These are phyloP conservation scores for Andrena dorsata DNA, from an alignment of 2,888 invertebrate genomes.

Conservation along the genomic window DNA sequence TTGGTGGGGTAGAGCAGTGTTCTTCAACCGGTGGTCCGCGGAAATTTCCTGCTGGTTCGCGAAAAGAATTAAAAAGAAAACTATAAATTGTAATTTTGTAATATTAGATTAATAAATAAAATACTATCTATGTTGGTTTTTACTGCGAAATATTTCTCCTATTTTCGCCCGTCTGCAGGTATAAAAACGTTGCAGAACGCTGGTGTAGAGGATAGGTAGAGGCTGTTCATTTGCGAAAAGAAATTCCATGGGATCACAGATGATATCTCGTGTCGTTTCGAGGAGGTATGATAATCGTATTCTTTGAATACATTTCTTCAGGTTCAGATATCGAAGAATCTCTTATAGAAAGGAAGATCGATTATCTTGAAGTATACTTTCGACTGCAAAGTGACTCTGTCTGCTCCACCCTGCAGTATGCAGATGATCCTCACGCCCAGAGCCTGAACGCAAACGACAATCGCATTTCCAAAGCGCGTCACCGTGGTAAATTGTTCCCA, in stretches of 20 bases:
- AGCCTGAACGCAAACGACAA: slow-evolving; percentile 29
- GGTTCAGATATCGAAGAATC: background rate
- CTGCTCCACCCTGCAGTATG: slow-evolving; percentile 48
- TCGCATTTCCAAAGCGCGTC: slow-evolving; percentile 24
- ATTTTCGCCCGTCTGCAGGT: no score
- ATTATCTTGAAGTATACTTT: slow-evolving; percentile 6
- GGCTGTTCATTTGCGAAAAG: no score
- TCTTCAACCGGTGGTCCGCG: no score
- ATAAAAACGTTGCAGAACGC: no score
- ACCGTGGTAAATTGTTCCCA: slow-evolving; percentile 11
- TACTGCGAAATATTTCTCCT: no score
- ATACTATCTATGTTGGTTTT: no score
- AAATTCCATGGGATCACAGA: slow-evolving; percentile 25
- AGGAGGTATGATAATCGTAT: background rate
- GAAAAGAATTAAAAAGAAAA: no score
- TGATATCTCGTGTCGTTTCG: slow-evolving; percentile 45
- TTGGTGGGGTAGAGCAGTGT: background rate
- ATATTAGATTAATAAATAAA: no score
- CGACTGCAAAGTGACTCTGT: slow-evolving; percentile 10
- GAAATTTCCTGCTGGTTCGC: no score
- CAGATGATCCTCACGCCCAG: slow-evolving; percentile 35
- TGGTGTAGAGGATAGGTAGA: no score
- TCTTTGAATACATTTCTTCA: background rate
- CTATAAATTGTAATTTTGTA: no score
- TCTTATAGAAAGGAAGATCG: background rate